Base-by-base conservation (phyloP, 2,113 vertebrate species). In the Calypte anna region DNA sequence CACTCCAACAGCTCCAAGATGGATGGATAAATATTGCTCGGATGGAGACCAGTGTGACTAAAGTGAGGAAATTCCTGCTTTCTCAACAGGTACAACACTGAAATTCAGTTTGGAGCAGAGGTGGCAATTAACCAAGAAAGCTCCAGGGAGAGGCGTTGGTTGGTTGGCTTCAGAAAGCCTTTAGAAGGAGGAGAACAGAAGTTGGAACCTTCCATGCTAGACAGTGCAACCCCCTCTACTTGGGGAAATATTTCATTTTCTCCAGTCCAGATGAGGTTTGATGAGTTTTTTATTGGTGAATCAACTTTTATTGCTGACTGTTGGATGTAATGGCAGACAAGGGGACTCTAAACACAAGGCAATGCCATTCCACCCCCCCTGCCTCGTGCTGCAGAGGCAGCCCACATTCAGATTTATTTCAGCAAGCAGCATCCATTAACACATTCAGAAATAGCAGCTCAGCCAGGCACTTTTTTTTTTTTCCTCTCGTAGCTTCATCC, bases 381-480 rank as follows among this genome's bases (percentile, higher is more conserved):
- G 19, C 2, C 1, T 75, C 70, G 76, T 5, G 2, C 36, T 57
- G 57, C 76, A 72, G 69, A 85, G 53, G 43, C 94, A 91, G 79
- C 96, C 94, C 90, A 95, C 90, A 1, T 14, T 70, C 76, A 36
- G 44, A 82, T 83, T 88, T 90, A 38, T 93, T 92, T 74, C 87
- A 91, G 83, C 90, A 82, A 76, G 21, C 74, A 89, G 28, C 91
- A 88, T 88, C 90, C 91, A 58, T 70, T 88, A 78, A 44, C 91
- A 86, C 79, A 82, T 86, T 93, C 93, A 93, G 94, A 96, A 96
- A 96, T 93, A 97, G 94, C 84, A 88, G 73, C 82, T 90, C 88
- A 74, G 53, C 61, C 48, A 94, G 82, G 76, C 82, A 17, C 55
- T 50, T n/a, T 55, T 6, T 30, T 66, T 27, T 28, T 55, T 28